phyloP scores from a whole-genome alignment of 35 echinoderm and acorn worm species.

The Anneissia japonica region DNA sequence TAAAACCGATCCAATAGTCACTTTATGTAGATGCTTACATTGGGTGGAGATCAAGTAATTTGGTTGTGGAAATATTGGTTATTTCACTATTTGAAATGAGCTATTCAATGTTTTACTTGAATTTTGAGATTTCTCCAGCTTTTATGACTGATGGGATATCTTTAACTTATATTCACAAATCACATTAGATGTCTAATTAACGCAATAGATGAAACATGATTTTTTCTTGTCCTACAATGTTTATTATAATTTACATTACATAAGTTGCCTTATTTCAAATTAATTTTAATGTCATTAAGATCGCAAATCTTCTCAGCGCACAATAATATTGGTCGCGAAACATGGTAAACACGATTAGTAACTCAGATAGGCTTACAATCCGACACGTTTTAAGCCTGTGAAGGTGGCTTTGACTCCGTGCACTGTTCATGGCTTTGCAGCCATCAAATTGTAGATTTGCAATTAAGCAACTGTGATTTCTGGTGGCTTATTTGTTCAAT shows the following conservation, averaged over 20 bases:
- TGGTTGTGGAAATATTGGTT: too few relatives aligned
- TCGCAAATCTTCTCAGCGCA: not conserved
- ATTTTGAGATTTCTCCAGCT: too few relatives aligned
- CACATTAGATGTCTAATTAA: too few relatives aligned
- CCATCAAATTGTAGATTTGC: not conserved
- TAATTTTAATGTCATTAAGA: not conserved
- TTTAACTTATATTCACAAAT: too few relatives aligned
- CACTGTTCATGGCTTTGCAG: not conserved
- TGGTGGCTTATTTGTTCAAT: conserved; percentile 1
- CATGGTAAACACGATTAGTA: not conserved
- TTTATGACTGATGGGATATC: too few relatives aligned
- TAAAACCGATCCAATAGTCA: too few relatives aligned
- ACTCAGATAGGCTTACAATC: not conserved
- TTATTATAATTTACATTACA: not conserved
- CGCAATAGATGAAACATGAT: too few relatives aligned
- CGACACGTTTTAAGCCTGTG: not conserved
- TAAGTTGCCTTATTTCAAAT: not conserved
- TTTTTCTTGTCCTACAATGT: too few relatives aligned
- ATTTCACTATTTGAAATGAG: too few relatives aligned
- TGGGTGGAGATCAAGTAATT: too few relatives aligned
- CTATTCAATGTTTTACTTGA: too few relatives aligned
- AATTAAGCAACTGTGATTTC: not conserved
- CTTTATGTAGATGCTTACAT: too few relatives aligned
- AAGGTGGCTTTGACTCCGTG: not conserved
- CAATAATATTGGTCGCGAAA: not conserved